Base-by-base conservation (phyloP, 1,140 invertebrate species). In the Antheraea mylitta region DNA sequence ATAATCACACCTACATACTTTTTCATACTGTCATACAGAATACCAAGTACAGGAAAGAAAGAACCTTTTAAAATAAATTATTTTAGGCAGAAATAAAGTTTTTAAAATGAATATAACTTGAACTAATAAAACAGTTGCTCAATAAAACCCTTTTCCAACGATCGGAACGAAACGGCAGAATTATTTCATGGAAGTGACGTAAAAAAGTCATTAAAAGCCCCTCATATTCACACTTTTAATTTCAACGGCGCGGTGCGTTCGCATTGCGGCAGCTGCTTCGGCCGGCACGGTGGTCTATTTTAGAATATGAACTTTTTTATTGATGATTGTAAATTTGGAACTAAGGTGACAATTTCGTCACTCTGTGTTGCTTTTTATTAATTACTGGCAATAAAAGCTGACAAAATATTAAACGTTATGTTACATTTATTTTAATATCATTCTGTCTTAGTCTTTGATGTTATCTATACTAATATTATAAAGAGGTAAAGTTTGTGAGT, bases 131-230 rank as follows among this genome's bases (percentile, higher is more conserved):
- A 71, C 65, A 67, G 36, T 48, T 63, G 58, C 16, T 42, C 59
- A 74, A 78, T 76, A 78, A 76, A 77, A 68, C 72, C 69, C 68
- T 76, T 73, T 70, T 59, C 69, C 63, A 71, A 67, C 68, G 72
- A 77, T 75, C 73, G 69, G 68, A 67, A 75, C 68, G 64, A 69
- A 77, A 71, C 72, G 71, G 72, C 69, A 69, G 67, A 74, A 75
- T 80, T 74, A 78, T 80, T 74, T 66, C 68, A 64, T 69, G 70
- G 69, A 69, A 75, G 73, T 71, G 76, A 72, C 78, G 74, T 78
- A 76, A 80, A 79, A 53, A 73, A 71, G 65, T 72, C 78, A 75
- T 80, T 74, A 80, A 82, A 75, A 65, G 70, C 59, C 69, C 67
- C 71, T 77, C 69, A 64, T 69, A 76, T 80, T 80, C 73, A 80